phyloP scores from a whole-genome alignment of 2,113 vertebrate genomes.

The Gavia stellata region DNA sequence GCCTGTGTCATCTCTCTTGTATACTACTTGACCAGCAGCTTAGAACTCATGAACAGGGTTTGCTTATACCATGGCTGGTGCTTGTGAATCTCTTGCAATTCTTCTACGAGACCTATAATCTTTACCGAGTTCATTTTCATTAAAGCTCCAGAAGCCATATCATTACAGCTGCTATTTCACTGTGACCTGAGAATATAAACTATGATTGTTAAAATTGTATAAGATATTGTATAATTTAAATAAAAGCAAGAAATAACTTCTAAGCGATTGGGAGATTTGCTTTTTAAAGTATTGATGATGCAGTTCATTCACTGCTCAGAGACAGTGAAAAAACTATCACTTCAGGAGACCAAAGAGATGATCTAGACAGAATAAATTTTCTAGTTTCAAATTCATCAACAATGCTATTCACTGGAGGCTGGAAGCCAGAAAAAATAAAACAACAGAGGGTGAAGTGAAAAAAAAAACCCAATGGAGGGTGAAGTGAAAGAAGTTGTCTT shows the following conservation, averaged over 20 bases:
- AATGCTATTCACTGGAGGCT: background rate
- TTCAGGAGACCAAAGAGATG: background rate
- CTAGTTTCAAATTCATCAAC: background rate
- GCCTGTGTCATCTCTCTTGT: background rate
- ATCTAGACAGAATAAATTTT: background rate
- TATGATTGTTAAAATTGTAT: background rate
- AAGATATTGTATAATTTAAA: background rate
- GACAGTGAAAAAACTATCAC: background rate
- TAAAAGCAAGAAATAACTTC: background rate
- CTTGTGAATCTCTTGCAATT: background rate
- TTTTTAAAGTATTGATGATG: background rate
- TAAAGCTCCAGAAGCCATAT: background rate
- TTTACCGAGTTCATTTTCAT: background rate
- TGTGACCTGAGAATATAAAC: background rate
- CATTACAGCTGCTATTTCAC: background rate
- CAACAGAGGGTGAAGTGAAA: background rate
- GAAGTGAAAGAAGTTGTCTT: background rate
- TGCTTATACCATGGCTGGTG: background rate
- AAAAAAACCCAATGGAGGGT: background rate
- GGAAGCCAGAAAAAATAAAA: background rate
- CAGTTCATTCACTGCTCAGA: background rate
- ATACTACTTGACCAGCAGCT: background rate
- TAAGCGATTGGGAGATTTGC: background rate
- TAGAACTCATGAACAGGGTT: rapidly evolving
- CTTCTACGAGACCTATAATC: background rate